A percentile compares a stretch with the other conserved stretches of the same genome.
Conservation (phyloP, 2,797 vertebrate species). For the Phrynocephalus guinanensis region DNA sequence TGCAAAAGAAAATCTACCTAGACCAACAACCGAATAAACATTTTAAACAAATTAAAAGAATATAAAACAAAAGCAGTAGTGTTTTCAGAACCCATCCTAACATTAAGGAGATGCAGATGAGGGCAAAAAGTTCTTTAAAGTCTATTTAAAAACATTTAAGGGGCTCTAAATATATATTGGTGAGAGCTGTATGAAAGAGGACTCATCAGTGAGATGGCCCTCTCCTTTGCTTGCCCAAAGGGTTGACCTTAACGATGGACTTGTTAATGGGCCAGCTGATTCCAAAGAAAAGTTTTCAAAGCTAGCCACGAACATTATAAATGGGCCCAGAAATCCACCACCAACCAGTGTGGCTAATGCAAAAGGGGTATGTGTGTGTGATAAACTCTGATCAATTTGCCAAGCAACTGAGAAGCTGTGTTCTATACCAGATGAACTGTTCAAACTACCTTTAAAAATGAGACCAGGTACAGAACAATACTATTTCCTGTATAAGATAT, state of each 20-base stretch:
- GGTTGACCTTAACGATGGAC: neutral
- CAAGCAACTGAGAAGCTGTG: neutral
- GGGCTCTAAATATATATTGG: too few species aligned
- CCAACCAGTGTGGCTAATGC: neutral
- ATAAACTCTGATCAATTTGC: neutral
- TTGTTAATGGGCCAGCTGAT: too few species aligned
- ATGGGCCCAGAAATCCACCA: neutral
- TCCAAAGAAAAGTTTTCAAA: neutral
- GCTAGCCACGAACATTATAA: neutral
- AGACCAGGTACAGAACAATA: neutral
- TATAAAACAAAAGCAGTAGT: neutral
- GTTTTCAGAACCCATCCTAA: neutral
- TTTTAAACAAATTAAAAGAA: neutral
- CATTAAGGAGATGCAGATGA: neutral
- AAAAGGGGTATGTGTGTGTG: too few species aligned
- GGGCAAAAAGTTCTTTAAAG: neutral
- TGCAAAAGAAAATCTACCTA: neutral
- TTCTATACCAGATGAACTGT: neutral
- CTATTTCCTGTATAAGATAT: neutral
- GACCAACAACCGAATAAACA: neutral
- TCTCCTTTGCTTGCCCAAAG: neutral
- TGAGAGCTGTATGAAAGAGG: neutral
- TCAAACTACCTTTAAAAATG: neutral
- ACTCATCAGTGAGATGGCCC: neutral
- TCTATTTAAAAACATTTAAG: neutral